Evolutionary conservation across 37 sponge, comb jelly and placozoan species (phyloP), one percentile per base, ranked within the genome.

Genomic region (Halisarca cf. caerulea): DNA sequence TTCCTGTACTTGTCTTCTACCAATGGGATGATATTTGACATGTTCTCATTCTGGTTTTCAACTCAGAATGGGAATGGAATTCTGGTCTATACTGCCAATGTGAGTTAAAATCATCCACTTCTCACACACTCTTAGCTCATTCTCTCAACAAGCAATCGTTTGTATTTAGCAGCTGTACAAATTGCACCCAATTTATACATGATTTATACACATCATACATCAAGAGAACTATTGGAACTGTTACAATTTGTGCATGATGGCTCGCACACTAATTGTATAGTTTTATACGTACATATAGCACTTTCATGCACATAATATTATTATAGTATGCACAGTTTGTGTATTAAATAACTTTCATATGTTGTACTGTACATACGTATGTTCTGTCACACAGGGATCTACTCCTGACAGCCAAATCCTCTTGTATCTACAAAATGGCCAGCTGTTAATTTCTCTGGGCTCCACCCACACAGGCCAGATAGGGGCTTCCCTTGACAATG

Each of bases 51-150:
- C 36, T 37, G 38, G 36, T 74, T 74, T 41, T 44, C 77, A 74
- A 74, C 77, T 41, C 77, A 44, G 2, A 44, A 43, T 40, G 24
- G 24, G 45, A 43, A 74, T 74, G 77, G 77, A 40, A 74, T 74
- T 38, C 44, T 74, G 25, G 77, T 11, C 18, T 74, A 74, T 25
- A 44, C 77, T 39, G 77, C 77, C 41, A 74, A 74, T 24, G 77
- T 74, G 45, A 74, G 77, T 74, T n/a, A n/a, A n/a, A n/a, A n/a
- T n/a, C n/a, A n/a, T n/a, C n/a, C n/a, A n/a, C n/a, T n/a, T n/a
- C n/a, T n/a, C n/a, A n/a, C n/a, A n/a, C n/a, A n/a, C n/a, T n/a
- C n/a, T n/a, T n/a, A n/a, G n/a, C n/a, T n/a, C n/a, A n/a, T n/a
- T n/a, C n/a, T n/a, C n/a, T n/a, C n/a, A n/a, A n/a, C n/a, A n/a